These are phyloP conservation scores for Caenorhabditis parvicauda DNA, from an alignment of 2,888 invertebrate genomes.

Conservation along the genomic window DNA sequence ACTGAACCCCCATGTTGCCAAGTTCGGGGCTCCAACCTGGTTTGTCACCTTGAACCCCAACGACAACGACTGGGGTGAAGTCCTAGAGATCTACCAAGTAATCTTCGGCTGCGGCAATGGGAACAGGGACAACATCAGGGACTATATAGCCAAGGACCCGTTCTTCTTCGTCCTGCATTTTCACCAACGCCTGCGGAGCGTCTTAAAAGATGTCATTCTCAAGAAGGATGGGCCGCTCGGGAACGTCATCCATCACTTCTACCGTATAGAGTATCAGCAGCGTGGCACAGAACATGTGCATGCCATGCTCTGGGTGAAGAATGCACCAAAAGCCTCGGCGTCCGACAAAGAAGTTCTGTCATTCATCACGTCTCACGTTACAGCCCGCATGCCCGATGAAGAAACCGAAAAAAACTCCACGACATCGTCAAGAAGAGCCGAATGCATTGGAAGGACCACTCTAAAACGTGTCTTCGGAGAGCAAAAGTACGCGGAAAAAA, in stretches of 20 bases:
- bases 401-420: constrained; percentile 1
- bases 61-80: constrained; percentile 6
- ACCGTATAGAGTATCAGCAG: constrained; percentile 6
- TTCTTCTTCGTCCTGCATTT: constrained; percentile 9
- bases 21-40: constrained; percentile 9
- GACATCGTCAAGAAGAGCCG: background rate
- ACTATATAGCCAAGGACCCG: constrained; percentile 3
- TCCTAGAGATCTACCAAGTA: background rate
- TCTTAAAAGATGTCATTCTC: constrained; percentile 2
- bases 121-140: background rate
- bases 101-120: background rate
- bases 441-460: constrained; percentile 6
- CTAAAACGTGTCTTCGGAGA: constrained; percentile 3
- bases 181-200: background rate
- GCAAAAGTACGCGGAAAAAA: background rate
- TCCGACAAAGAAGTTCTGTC: background rate
- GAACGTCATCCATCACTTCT: constrained; percentile 1
- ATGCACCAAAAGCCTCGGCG: background rate
- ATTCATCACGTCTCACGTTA: constrained; percentile 1
- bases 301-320: constrained; percentile 4
- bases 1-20: background rate
- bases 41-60: constrained; percentile 14
- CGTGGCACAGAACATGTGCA: constrained; percentile 9
- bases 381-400: constrained; percentile 7
- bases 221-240: constrained; percentile 4